phyloP scores from a whole-genome alignment of 1,140 invertebrate genomes.

The Semibalanus balanoides region DNA sequence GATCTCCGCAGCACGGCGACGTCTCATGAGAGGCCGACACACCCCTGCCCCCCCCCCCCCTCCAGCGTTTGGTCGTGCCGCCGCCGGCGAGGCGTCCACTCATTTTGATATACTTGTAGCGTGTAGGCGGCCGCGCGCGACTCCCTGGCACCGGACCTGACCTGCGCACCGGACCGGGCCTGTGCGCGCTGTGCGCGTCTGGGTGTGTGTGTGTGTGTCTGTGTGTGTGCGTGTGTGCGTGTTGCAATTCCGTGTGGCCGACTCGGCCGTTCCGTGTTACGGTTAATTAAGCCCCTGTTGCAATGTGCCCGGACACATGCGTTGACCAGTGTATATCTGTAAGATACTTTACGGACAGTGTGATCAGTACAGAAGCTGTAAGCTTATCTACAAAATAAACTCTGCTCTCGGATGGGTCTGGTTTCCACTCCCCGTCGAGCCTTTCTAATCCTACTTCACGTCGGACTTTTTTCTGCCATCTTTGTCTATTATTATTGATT shows the following conservation, averaged over 20 bases:
- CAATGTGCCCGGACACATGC: background rate
- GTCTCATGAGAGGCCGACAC: background rate
- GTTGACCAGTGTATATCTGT: background rate
- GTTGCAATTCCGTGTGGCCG: no score
- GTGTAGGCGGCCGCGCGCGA: background rate
- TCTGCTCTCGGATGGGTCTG: background rate
- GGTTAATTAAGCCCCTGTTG: background rate
- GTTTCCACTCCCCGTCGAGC: no score
- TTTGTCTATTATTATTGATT: no score
- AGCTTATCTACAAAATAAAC: conserved; percentile 2
- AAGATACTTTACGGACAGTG: background rate
- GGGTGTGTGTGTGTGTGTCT: no score
- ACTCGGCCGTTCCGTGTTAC: background rate
- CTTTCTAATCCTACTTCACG: no score
- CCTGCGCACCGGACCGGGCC: no score
- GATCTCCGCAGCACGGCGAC: background rate
- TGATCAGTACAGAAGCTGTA: conserved; percentile 2
- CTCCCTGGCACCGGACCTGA: background rate
- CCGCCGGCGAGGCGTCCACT: background rate
- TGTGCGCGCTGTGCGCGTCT: no score
- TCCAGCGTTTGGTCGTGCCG: background rate
- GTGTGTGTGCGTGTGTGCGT: no score
- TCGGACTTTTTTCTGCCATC: no score
- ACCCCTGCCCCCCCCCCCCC: no score
- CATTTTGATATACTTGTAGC: background rate